Evolutionary conservation across 2,113 vertebrate genomes (phyloP).

Genomic region (Cavia aperea): DNA sequence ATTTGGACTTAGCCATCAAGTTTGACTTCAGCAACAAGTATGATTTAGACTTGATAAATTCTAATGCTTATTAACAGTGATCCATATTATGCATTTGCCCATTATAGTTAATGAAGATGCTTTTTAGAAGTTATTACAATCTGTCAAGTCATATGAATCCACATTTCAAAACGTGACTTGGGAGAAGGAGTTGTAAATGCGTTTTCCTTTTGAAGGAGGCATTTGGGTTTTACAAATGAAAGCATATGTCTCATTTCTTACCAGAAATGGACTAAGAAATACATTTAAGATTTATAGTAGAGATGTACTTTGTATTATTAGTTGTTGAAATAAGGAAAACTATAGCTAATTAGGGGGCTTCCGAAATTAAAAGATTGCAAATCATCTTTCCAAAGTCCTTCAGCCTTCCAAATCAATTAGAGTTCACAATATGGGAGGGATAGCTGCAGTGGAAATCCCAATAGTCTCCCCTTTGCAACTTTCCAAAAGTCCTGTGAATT

Average conservation of each 20-base stretch:
- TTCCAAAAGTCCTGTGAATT: slow-evolving; percentile 34
- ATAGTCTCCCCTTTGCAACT: not conserved
- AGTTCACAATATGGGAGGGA: not conserved
- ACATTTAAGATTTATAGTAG: not conserved
- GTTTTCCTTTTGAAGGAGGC: slow-evolving; percentile 28
- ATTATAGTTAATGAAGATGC: slow-evolving; percentile 45
- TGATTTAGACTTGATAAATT: not conserved
- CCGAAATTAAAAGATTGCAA: slow-evolving; percentile 25
- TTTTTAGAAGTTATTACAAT: slow-evolving; percentile 6
- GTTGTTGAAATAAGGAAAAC: slow-evolving; percentile 26
- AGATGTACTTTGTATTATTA: not conserved
- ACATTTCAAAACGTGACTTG: slow-evolving; percentile 39
- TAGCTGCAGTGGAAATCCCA: not conserved
- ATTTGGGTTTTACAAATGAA: slow-evolving; percentile 33
- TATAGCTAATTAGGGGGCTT: not conserved
- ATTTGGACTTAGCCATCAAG: not conserved
- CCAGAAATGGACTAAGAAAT: slow-evolving; percentile 15
- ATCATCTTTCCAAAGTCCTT: slow-evolving; percentile 13
- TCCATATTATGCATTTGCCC: not conserved
- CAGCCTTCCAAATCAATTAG: slow-evolving; percentile 17
- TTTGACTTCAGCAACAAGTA: slow-evolving; percentile 9
- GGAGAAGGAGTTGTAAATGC: not conserved
- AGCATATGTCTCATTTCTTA: not conserved
- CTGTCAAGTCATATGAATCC: slow-evolving; percentile 32
- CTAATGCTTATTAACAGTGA: slow-evolving; percentile 12